phyloP scores from a whole-genome alignment of 2,113 vertebrate genomes.

The Hemiscyllium ocellatum region DNA sequence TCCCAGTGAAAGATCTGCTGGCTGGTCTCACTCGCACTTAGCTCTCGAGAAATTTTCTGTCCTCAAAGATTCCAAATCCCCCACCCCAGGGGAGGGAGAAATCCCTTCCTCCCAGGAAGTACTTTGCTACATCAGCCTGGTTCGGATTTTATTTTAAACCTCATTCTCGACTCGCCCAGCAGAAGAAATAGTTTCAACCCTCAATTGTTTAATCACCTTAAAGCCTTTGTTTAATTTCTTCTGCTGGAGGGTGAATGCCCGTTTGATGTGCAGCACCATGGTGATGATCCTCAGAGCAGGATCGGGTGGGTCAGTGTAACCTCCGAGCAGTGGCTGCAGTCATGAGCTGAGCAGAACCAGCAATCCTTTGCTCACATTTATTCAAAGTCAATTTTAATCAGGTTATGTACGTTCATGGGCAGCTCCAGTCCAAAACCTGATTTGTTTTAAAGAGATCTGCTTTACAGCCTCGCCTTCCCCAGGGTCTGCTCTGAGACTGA shows the following conservation, averaged over 20 bases:
- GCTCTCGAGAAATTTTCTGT: background rate
- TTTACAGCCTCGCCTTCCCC: slow-evolving; percentile 54
- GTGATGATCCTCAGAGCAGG: background rate
- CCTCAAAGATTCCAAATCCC: too few relatives aligned
- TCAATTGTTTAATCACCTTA: background rate
- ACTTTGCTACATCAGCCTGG: background rate
- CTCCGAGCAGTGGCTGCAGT: background rate
- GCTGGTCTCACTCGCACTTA: background rate
- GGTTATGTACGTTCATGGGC: slow-evolving; percentile 57
- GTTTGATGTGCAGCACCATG: background rate
- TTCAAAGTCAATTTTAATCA: slow-evolving; percentile 71
- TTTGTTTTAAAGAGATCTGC: slow-evolving; percentile 69
- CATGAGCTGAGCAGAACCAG: background rate
- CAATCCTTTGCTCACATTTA: slow-evolving; percentile 68
- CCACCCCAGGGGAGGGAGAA: background rate
- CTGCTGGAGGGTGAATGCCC: background rate
- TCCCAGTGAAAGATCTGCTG: background rate
- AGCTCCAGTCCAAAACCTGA: slow-evolving; percentile 65
- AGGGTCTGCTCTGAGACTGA: slow-evolving; percentile 45
- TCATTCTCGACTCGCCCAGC: background rate
- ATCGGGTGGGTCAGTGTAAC: background rate
- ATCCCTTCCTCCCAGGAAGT: too few relatives aligned
- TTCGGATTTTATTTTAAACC: background rate
- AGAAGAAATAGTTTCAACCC: background rate
- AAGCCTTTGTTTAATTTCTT: background rate